Percentiles rank a stretch among this genome's conserved stretches.
Evolutionary conservation across 2,113 vertebrate genomes (phyloP).

Genomic region (Lophura nycthemera): DNA sequence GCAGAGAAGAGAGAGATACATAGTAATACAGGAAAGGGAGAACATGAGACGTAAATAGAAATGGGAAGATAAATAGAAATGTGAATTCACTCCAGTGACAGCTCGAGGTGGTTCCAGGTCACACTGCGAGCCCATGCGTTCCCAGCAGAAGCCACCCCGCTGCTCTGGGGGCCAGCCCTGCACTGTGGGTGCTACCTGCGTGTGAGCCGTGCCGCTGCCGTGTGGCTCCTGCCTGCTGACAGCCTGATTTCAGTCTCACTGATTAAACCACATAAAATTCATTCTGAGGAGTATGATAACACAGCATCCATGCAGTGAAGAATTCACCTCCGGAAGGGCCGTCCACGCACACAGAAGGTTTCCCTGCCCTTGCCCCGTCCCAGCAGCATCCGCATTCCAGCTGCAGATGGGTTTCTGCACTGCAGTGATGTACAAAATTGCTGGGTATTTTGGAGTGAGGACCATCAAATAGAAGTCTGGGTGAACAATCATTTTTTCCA

Average conservation of each 20-base stretch:
- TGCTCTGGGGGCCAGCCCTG: accelerated
- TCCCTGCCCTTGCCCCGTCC: background rate
- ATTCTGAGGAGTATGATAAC: background rate
- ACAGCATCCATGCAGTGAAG: background rate
- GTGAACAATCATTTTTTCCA: background rate
- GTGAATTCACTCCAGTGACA: background rate
- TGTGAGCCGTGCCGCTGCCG: background rate
- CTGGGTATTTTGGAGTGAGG: background rate
- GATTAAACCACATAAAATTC: background rate
- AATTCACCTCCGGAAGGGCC: background rate
- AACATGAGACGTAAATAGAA: background rate
- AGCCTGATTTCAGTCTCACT: background rate
- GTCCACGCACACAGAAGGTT: background rate
- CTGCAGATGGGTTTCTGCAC: background rate
- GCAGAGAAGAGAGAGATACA: background rate
- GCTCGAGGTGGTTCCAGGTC: background rate
- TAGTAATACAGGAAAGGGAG: background rate
- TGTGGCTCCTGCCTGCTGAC: background rate
- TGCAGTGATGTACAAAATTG: accelerated
- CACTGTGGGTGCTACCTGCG: accelerated
- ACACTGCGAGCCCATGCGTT: background rate
- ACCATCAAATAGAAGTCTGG: background rate
- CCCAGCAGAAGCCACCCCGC: background rate
- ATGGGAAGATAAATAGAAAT: background rate
- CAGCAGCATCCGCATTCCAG: background rate